These are phyloP conservation scores for Colletes collaris DNA, from an alignment of 2,888 invertebrate genomes.

Conservation along the genomic window DNA sequence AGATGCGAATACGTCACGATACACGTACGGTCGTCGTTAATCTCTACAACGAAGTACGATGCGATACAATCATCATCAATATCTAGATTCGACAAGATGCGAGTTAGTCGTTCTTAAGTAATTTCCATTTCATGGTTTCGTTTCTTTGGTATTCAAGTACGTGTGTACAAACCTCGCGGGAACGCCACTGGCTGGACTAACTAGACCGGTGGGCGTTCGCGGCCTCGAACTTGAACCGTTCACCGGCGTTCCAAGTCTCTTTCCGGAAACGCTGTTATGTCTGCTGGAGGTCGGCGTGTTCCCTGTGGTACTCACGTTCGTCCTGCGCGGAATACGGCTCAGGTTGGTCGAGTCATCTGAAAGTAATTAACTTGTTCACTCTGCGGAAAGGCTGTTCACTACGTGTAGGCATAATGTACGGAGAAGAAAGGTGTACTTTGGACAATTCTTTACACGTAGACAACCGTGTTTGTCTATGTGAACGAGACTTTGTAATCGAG, in stretches of 20 bases:
- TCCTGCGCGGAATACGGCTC: conserved; percentile 91
- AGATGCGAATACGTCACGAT: conserved; percentile 31
- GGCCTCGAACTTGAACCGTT: conserved; percentile 87
- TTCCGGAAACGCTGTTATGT: conserved; percentile 86
- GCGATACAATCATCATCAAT: conserved; percentile 28
- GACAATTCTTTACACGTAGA: too few relatives aligned
- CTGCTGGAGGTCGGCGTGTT: conserved; percentile 85
- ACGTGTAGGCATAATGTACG: too few relatives aligned
- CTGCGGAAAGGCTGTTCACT: too few relatives aligned
- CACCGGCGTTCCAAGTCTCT: conserved; percentile 85
- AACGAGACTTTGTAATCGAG: too few relatives aligned
- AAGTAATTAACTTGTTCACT: neutral
- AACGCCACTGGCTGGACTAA: conserved; percentile 88
- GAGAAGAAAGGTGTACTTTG: too few relatives aligned
- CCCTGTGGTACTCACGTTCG: conserved; percentile 86
- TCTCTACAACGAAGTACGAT: conserved; percentile 40
- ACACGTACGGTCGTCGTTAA: conserved; percentile 39
- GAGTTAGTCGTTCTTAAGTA: conserved; percentile 55
- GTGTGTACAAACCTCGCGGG: conserved; percentile 86
- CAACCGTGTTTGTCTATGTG: too few relatives aligned
- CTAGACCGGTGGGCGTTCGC: conserved; percentile 90
- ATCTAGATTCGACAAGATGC: conserved; percentile 55
- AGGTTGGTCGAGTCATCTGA: conserved; percentile 90
- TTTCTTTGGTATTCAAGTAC: neutral
- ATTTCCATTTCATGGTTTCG: conserved; percentile 12